phyloP scores from a whole-genome alignment of 1,140 invertebrate species.

The Venustaconcha ellipsiformis region DNA sequence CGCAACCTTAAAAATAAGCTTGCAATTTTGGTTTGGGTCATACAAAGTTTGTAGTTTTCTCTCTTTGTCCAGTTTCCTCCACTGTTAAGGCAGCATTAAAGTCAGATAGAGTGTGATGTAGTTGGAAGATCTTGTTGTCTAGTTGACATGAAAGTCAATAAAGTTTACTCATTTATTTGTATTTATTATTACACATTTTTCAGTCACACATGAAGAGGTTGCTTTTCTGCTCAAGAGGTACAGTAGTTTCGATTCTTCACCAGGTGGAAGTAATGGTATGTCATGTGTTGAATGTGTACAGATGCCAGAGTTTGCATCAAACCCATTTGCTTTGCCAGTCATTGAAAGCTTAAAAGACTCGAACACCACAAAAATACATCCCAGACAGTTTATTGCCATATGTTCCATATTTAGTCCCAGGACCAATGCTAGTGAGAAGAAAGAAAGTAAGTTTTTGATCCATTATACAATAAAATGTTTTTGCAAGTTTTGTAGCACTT shows the following conservation, averaged over 20 bases:
- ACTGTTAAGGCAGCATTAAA: too few relatives aligned
- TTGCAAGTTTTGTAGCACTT: background rate
- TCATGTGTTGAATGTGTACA: slow-evolving; percentile 36
- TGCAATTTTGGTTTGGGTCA: too few relatives aligned
- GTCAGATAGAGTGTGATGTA: too few relatives aligned
- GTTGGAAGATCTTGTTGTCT: too few relatives aligned
- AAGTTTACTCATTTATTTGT: too few relatives aligned
- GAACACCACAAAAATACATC: slow-evolving; percentile 35
- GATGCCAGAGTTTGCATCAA: slow-evolving; percentile 51
- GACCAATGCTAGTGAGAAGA: slow-evolving; percentile 41
- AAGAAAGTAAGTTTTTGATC: slow-evolving; percentile 42
- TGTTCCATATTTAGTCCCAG: slow-evolving; percentile 43
- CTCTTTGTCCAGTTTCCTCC: too few relatives aligned
- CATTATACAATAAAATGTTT: background rate
- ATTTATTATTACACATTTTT: slow-evolving; percentile 8
- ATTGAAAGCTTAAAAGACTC: slow-evolving; percentile 38
- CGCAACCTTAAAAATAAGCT: too few relatives aligned
- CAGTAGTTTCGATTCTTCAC: slow-evolving; percentile 37
- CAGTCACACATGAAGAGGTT: slow-evolving; percentile 46
- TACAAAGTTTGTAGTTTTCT: too few relatives aligned
- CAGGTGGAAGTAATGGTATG: slow-evolving; percentile 40
- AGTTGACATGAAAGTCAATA: too few relatives aligned
- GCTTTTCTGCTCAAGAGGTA: slow-evolving; percentile 45
- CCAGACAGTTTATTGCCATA: slow-evolving; percentile 43
- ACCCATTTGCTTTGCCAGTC: slow-evolving; percentile 42